phyloP scores from a whole-genome alignment of 2,113 vertebrate species.

The Rhynchomys soricoides region DNA sequence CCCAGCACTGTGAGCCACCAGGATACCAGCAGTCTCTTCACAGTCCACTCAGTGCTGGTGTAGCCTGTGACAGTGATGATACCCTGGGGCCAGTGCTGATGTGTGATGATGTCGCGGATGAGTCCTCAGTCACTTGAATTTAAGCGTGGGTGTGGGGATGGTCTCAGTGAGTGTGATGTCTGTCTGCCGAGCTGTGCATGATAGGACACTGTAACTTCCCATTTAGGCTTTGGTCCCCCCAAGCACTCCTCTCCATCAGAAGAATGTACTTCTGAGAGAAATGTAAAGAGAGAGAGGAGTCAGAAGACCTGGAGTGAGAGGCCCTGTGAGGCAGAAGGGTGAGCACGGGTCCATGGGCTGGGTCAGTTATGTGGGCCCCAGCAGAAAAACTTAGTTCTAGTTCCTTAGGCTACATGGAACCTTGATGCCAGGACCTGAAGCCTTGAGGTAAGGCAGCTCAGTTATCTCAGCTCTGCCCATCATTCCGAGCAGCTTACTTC shows the following conservation, averaged over 20 bases:
- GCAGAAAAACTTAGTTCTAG: neutral
- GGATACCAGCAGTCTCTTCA: neutral
- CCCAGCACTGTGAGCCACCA: too few relatives aligned
- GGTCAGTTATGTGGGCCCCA: neutral
- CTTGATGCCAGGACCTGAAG: neutral
- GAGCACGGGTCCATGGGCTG: neutral
- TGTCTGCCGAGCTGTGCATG: neutral
- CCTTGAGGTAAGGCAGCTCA: neutral
- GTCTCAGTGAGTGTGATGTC: neutral
- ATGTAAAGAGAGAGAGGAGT: neutral
- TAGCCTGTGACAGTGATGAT: neutral
- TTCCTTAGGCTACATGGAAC: too few relatives aligned
- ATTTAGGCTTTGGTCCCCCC: neutral
- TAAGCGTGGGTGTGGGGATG: neutral
- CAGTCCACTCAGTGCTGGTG: neutral
- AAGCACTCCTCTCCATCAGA: neutral
- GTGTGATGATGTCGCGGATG: fast-evolving
- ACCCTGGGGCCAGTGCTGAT: fast-evolving
- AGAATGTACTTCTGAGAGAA: neutral
- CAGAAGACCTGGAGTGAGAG: neutral
- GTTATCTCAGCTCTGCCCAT: neutral
- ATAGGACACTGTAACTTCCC: too few relatives aligned
- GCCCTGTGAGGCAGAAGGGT: neutral
- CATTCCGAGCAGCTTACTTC: neutral
- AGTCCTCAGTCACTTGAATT: too few relatives aligned